Evolutionary conservation across 92 coral and sea anemone genomes (phyloP), one percentile per base, ranked within the genome.

Genomic region (Siderastrea radians): DNA sequence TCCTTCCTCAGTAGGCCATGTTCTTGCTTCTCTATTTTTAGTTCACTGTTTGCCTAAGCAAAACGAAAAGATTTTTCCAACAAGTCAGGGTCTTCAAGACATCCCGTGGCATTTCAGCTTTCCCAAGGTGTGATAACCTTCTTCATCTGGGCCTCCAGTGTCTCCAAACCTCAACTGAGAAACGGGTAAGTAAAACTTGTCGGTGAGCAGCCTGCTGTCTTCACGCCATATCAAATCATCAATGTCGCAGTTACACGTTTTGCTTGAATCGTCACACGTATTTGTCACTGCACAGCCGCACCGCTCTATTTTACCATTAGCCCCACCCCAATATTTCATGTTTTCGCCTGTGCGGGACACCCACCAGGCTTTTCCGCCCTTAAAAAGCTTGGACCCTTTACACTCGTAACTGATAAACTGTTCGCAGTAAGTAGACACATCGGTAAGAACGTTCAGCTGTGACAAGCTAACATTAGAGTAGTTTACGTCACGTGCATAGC

Each of bases 151-250:
- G 2, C 3, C 3, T 74, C n/a, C 49, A 0, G 86, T 82, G 16
- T 86, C 89, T 17, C 89, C 89, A 26, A 26, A 26, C 38, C 38
- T 26, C 38, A 26, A 26, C 38, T 26, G 38, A 26, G 38, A 26
- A 26, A 77, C 89, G 3, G 89, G 89, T 14, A 86, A 63, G 26
- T 63, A 55, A 9, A 49, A 53, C 49, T 65, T 86, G 46, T 86
- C 65, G 6, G 72, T 77, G 2, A 86, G 77, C 52, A 46, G 74
- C n/a, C 89, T 84, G 81, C 84, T 86, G 57, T 86, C 89, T 13
- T 77, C 84, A 2, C 77, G 84, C 44, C 70, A 66, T 1, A 14
- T 15, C 7, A 11, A n/a, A 12, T 74, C 74, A 19, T 75, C 62
- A 15, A 1, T 49, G 48, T 84, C 82, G 60, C 88, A 84, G 49